Percentiles rank a stretch among this genome's conserved stretches.
Conservation (phyloP, 2,888 invertebrate species). For the Thysanoteuthis rhombus region DNA sequence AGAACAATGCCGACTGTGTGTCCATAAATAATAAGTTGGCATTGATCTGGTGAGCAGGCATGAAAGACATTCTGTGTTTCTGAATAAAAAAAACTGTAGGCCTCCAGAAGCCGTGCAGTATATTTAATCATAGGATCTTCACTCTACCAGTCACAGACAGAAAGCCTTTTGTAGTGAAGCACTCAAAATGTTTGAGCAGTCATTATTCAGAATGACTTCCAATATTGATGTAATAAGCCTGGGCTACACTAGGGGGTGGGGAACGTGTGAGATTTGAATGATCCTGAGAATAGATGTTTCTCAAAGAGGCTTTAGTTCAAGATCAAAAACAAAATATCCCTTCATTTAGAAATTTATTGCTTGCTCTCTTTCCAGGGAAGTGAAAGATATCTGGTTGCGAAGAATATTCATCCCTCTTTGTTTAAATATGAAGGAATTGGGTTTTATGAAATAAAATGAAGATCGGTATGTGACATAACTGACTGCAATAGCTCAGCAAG, state of each 20-base stretch:
- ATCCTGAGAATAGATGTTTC: neutral
- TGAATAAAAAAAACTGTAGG: neutral
- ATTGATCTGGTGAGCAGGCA: neutral
- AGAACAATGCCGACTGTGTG: neutral
- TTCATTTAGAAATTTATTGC: neutral
- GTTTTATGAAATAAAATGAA: neutral
- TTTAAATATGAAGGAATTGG: neutral
- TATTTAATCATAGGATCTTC: constrained; percentile 12
- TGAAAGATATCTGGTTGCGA: neutral
- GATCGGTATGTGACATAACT: neutral
- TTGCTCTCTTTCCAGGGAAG: neutral
- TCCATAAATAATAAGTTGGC: constrained; percentile 12
- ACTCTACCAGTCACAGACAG: neutral
- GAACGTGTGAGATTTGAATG: neutral
- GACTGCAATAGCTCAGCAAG: neutral
- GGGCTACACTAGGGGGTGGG: neutral
- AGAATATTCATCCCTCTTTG: neutral
- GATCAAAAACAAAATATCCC: neutral
- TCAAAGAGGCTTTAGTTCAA: neutral
- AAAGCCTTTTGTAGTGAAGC: neutral
- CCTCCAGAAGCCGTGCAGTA: neutral
- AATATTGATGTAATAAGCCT: constrained; percentile 12
- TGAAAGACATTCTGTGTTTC: neutral
- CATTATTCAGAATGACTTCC: constrained; percentile 12
- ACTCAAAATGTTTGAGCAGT: neutral